Base-by-base conservation (phyloP, 2,888 invertebrate species). In the Spicauda simplicius region DNA sequence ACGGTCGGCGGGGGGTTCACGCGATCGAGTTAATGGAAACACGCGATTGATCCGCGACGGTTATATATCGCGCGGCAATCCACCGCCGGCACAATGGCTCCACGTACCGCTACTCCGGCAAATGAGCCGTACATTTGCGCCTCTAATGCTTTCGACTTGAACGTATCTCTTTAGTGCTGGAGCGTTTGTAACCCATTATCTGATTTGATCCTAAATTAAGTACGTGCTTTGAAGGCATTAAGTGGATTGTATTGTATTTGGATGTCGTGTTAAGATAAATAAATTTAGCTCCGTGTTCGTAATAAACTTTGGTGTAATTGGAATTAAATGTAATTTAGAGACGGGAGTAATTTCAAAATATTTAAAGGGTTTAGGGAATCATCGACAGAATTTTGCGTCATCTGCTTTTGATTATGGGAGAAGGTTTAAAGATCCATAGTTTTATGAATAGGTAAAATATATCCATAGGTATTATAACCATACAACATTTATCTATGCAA, bases 151-250 rank as follows among this genome's bases (percentile, higher is more conserved):
- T 58, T 59, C 59, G 19, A 53, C 65, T 58, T 19, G 65, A 64
- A 65, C 65, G 65, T 65, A 65, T 65, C 65, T 65, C 65, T 54
- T 64, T 64, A 59, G 54, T 59, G 59, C 59, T 65, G 58, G 37
- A 65, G 65, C 65, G 65, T 59, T 65, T 65, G 65, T 59, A 52
- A 65, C 65, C 58, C 65, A 65, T 65, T 65, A 65, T 65, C 65
- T 59, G 65, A 65, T 65, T 65, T 65, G 65, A 65, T 65, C 65
- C 59, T 59, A 58, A 65, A 65, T 65, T 65, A 65, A 65, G 65
- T 65, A 65, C 65, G 65, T 59, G 65, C 65, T 65, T 65, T 65
- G 65, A 65, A 65, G 16, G 53, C 65, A 54, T 65, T 65, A 59
- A 59, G 45, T 65, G 65, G 65, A 65, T 65, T 59, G 58, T 59